Evolutionary conservation across 2,797 vertebrate genomes (phyloP).

Genomic region (Urocyon cinereoargenteus): DNA sequence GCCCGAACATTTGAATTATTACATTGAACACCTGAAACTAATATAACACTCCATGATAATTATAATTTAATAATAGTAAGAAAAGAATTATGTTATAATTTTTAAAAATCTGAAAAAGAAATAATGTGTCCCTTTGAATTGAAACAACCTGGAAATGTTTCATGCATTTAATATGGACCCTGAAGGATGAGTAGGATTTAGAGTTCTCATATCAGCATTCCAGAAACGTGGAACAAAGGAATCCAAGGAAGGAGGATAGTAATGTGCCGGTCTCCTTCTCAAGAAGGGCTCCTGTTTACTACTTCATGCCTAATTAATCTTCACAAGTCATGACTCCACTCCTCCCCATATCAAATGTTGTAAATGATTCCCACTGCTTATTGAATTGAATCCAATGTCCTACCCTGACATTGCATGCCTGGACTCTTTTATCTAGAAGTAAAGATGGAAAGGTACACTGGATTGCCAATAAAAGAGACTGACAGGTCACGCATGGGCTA

Average conservation of each 20-base stretch:
- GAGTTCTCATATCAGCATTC: background rate
- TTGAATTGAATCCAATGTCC: background rate
- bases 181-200: background rate
- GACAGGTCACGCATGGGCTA: background rate
- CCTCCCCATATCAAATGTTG: background rate
- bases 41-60: background rate
- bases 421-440: background rate
- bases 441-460: background rate
- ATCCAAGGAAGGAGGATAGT: background rate
- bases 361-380: background rate
- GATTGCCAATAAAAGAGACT: background rate
- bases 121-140: background rate
- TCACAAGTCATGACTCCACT: background rate
- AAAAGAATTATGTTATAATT: background rate
- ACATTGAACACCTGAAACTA: background rate
- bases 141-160: background rate
- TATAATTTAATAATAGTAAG: background rate
- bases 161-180: background rate
- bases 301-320: background rate
- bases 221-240: background rate
- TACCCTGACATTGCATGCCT: background rate
- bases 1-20: background rate
- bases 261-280: background rate
- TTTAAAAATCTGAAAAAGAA: background rate
- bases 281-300: background rate